Conservation (phyloP, 2,113 vertebrate genomes). For the Brachyhypopomus gauderio region DNA sequence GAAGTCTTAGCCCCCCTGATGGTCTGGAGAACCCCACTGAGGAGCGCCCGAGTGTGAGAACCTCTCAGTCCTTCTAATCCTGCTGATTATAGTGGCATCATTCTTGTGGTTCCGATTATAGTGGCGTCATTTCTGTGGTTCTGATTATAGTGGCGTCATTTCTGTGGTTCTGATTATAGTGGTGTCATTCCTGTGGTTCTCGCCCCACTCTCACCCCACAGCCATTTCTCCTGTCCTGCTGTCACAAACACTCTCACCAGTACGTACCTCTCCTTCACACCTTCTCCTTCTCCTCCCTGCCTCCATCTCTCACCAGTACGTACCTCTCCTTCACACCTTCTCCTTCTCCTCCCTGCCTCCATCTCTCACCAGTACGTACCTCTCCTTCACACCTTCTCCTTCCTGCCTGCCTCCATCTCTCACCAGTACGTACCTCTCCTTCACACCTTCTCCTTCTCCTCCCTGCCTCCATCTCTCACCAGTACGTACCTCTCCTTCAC, state of each 20-base stretch:
- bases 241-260: neutral
- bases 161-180: no score
- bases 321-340: neutral
- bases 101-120: no score
- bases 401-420: neutral
- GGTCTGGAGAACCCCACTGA: conserved; percentile 85
- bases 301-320: no score
- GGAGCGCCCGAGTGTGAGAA: conserved; percentile 65
- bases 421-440: neutral
- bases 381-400: neutral
- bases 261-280: neutral
- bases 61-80: no score
- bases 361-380: neutral
- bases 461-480: neutral
- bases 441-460: neutral
- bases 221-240: no score
- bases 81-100: no score
- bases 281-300: conserved; percentile 39
- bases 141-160: no score
- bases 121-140: neutral
- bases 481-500: neutral
- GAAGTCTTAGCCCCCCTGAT: conserved; percentile 90
- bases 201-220: no score
- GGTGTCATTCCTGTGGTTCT: neutral
- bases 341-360: conserved; percentile 1